These are phyloP conservation scores for Cuniculus paca DNA, from an alignment of 2,797 vertebrate genomes.

Conservation along the genomic window DNA sequence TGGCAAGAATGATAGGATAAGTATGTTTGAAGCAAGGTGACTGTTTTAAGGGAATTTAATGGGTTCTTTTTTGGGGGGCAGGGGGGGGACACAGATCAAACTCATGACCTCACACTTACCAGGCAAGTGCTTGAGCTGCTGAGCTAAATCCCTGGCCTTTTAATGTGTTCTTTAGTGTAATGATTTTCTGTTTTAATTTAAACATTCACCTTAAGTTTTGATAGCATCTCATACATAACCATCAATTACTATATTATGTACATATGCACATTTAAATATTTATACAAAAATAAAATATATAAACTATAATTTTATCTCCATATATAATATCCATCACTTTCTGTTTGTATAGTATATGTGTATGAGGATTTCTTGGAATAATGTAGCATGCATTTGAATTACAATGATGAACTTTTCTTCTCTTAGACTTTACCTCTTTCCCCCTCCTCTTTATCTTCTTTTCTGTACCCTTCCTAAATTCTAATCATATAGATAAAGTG, in stretches of 20 bases:
- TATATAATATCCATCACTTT: background rate
- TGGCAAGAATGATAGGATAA: background rate
- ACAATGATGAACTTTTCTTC: background rate
- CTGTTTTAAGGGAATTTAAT: background rate
- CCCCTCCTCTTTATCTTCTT: background rate
- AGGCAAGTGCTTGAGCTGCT: too few species aligned
- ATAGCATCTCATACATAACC: background rate
- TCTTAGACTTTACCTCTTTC: background rate
- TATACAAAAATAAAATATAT: background rate
- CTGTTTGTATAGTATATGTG: background rate
- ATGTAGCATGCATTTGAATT: background rate
- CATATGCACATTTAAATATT: too few species aligned
- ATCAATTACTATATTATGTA: too few species aligned
- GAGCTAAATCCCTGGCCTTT: too few species aligned
- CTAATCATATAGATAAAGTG: background rate
- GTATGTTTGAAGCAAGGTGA: background rate
- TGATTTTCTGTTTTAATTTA: background rate
- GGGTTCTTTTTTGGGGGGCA: too few species aligned
- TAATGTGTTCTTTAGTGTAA: background rate
- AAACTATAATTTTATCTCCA: background rate
- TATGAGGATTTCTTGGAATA: background rate
- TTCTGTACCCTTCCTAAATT: fast-evolving
- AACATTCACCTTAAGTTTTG: background rate
- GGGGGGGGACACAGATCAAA: too few species aligned
- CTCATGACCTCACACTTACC: too few species aligned